phyloP scores from a whole-genome alignment of 2,113 vertebrate species.

The Perca fluviatilis region DNA sequence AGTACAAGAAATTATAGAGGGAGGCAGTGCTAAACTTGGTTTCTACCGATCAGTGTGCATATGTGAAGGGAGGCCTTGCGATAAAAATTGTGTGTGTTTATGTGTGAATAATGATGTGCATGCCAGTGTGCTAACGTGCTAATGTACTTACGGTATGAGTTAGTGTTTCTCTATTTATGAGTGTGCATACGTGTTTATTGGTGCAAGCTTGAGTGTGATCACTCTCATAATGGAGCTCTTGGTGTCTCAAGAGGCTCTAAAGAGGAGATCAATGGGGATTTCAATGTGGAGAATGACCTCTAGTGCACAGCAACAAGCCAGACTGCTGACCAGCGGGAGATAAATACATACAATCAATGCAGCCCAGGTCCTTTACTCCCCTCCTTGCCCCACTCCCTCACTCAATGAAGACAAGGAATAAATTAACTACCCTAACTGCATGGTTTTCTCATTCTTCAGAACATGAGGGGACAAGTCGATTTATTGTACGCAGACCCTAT shows the following conservation, averaged over 20 bases:
- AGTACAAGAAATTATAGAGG: slow-evolving; percentile 81
- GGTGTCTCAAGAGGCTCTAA: slow-evolving; percentile 62
- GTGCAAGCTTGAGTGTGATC: slow-evolving; percentile 63
- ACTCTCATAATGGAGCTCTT: slow-evolving; percentile 68
- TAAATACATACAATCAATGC: slow-evolving; percentile 82
- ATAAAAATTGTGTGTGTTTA: slow-evolving; percentile 37
- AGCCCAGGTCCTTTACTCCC: slow-evolving; percentile 49
- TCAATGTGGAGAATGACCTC: slow-evolving; percentile 74
- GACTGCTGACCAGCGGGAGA: slow-evolving; percentile 81
- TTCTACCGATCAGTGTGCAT: slow-evolving; percentile 72
- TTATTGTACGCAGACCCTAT: background rate
- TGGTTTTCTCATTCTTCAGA: slow-evolving; percentile 69
- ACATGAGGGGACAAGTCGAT: slow-evolving; percentile 53
- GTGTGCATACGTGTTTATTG: slow-evolving; percentile 53
- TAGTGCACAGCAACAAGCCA: slow-evolving; percentile 71
- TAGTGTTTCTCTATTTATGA: slow-evolving; percentile 61
- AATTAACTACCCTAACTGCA: slow-evolving; percentile 74
- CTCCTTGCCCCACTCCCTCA: slow-evolving; percentile 45
- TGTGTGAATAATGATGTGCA: slow-evolving; percentile 47
- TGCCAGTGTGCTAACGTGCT: slow-evolving; percentile 24
- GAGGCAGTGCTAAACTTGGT: slow-evolving; percentile 68
- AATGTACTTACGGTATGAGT: slow-evolving; percentile 54
- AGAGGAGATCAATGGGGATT: slow-evolving; percentile 79
- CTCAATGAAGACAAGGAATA: slow-evolving; percentile 73
- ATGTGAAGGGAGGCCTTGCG: slow-evolving; percentile 12